A percentile compares a stretch with the other conserved stretches of the same genome.
Evolutionary conservation across 2,888 invertebrate species (phyloP).

Genomic region (Macrophya alboannulata): DNA sequence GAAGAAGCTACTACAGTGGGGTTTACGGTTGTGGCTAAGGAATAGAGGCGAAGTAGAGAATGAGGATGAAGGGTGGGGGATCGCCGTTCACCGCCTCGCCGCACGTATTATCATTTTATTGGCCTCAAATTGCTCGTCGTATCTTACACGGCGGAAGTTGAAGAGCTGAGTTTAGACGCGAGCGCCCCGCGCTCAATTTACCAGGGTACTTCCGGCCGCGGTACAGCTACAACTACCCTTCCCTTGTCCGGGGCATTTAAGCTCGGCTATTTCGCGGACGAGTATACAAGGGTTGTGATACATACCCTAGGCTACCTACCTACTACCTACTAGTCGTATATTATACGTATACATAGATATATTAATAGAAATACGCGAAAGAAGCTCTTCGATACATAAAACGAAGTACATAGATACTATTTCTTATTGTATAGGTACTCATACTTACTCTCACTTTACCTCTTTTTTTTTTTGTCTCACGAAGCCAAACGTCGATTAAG

Average conservation of each 20-base stretch:
- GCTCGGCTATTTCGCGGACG: constrained; percentile 46
- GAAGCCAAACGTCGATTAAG: background rate
- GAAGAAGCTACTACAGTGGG: constrained; percentile 33
- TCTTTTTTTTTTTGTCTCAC: background rate
- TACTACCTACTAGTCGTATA: background rate
- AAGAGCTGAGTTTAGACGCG: constrained; percentile 77
- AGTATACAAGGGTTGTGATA: constrained; percentile 48
- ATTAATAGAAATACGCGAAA: too few species aligned
- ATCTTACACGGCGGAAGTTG: constrained; percentile 76
- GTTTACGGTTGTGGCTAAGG: constrained; percentile 29
- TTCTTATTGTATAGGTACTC: too few species aligned
- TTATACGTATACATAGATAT: too few species aligned
- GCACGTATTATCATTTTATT: constrained; percentile 81
- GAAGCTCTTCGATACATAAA: too few species aligned
- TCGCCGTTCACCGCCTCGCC: constrained; percentile 19
- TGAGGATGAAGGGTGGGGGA: background rate
- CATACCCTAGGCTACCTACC: background rate
- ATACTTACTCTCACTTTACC: background rate
- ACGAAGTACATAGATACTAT: too few species aligned
- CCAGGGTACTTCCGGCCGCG: constrained; percentile 68
- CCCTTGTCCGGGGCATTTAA: constrained; percentile 60
- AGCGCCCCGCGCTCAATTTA: constrained; percentile 71
- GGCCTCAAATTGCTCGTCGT: constrained; percentile 82
- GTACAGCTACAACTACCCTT: constrained; percentile 60
- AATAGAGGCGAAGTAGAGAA: background rate